phyloP scores from a whole-genome alignment of 2,797 vertebrate genomes.

The Lagorchestes hirsutus region DNA sequence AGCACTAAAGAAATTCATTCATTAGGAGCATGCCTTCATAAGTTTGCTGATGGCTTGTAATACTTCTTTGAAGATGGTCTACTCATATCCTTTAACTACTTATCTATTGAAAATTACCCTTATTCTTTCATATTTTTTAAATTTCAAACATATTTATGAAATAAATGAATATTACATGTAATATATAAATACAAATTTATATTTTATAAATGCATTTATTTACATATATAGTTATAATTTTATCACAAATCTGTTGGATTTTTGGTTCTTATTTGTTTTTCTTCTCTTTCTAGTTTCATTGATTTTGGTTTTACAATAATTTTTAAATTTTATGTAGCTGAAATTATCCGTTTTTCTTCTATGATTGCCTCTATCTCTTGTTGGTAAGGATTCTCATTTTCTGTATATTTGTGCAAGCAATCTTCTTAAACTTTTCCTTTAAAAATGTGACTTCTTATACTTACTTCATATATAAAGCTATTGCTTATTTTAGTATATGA shows the following conservation, averaged over 20 bases:
- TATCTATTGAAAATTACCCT: background rate
- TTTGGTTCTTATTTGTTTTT: background rate
- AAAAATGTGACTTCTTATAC: background rate
- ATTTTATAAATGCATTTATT: background rate
- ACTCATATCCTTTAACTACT: background rate
- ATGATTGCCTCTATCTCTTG: background rate
- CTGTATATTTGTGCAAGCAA: background rate
- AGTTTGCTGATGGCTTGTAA: background rate
- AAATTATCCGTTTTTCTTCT: background rate
- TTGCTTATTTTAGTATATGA: background rate
- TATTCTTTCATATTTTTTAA: slow-evolving; percentile 3
- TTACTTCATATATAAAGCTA: background rate
- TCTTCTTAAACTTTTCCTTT: background rate
- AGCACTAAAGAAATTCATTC: background rate
- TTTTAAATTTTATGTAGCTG: background rate
- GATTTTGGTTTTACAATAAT: background rate
- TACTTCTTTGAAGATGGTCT: background rate
- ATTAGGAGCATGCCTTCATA: background rate
- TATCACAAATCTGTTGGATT: background rate
- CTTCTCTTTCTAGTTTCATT: background rate
- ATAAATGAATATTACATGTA: background rate
- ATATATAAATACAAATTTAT: background rate
- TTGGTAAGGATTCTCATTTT: background rate
- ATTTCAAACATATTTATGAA: background rate
- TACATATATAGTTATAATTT: background rate